phyloP scores from a whole-genome alignment of 2,888 invertebrate species.

The Steinernema hermaphroditum region DNA sequence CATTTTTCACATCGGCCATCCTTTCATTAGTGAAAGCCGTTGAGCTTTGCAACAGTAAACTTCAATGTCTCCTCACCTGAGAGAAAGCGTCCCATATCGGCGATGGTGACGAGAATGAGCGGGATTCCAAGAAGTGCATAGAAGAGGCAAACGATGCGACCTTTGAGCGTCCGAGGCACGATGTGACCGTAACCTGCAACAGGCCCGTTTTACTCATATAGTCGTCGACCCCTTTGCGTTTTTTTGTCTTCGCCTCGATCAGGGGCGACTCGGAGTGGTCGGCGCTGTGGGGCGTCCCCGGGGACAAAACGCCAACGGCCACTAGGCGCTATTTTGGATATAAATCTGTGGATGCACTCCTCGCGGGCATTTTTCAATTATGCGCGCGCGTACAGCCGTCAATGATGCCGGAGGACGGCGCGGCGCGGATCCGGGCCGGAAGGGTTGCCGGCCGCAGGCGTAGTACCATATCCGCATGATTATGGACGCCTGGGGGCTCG shows the following conservation, averaged over 20 bases:
- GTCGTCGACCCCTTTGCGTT: conserved; percentile 1
- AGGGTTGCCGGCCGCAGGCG: background rate
- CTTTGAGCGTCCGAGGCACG: conserved; percentile 64
- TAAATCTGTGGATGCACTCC: conserved; percentile 31
- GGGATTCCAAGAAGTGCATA: conserved; percentile 67
- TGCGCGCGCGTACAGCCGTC: conserved; percentile 29
- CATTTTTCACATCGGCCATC: too few species aligned
- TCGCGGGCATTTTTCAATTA: conserved; percentile 31
- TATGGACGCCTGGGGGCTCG: conserved; percentile 28
- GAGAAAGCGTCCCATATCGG: conserved; percentile 66
- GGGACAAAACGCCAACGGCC: conserved; percentile 31
- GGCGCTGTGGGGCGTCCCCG: conserved; percentile 2
- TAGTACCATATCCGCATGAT: conserved; percentile 25
- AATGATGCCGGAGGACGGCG: conserved; percentile 22
- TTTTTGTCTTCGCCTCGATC: conserved; percentile 26
- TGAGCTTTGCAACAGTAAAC: background rate
- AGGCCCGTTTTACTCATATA: background rate
- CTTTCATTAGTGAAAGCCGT: too few species aligned
- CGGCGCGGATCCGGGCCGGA: background rate
- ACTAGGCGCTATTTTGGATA: conserved; percentile 30
- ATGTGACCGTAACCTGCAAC: conserved; percentile 62
- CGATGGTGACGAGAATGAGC: conserved; percentile 66
- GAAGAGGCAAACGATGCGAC: conserved; percentile 63
- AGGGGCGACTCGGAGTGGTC: conserved; percentile 26
- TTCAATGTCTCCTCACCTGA: conserved; percentile 48